A percentile compares a stretch with the other conserved stretches of the same genome.
Evolutionary conservation across 2,888 invertebrate genomes (phyloP).

Genomic region (Plutella xylostella): DNA sequence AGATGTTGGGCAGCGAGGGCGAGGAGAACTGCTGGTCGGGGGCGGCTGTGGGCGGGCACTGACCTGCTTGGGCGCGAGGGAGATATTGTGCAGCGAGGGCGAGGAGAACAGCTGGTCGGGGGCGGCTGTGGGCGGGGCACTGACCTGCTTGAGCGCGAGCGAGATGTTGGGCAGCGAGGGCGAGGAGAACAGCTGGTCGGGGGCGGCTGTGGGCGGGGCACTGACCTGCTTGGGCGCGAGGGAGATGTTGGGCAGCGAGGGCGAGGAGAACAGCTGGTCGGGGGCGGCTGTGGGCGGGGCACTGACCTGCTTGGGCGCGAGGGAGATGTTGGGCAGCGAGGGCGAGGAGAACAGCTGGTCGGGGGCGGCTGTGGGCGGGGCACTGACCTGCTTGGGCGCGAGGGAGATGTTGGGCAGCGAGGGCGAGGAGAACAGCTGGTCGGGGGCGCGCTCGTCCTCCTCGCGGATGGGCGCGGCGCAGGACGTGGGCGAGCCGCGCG

Average conservation of each 20-base stretch:
- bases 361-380: constrained; percentile 77
- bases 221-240: constrained; percentile 77
- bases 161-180: constrained; percentile 98
- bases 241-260: constrained; percentile 97
- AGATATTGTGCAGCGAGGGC: constrained; percentile 97
- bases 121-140: constrained; percentile 74
- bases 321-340: constrained; percentile 96
- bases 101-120: constrained; percentile 89
- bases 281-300: constrained; percentile 76
- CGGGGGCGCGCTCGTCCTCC: constrained; percentile 81
- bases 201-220: constrained; percentile 74
- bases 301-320: constrained; percentile 76
- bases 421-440: constrained; percentile 91
- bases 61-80: constrained; percentile 84
- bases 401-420: constrained; percentile 98
- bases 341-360: constrained; percentile 91
- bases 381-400: constrained; percentile 76
- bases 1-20: constrained; percentile 97
- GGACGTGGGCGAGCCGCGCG: constrained; percentile 72
- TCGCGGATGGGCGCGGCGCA: constrained; percentile 78
- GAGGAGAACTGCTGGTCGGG: constrained; percentile 89
- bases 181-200: constrained; percentile 88
- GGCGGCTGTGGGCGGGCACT: constrained; percentile 74
- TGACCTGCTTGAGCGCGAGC: constrained; percentile 78
- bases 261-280: constrained; percentile 89